phyloP scores from a whole-genome alignment of 2,797 vertebrate species.

The Hydrocynus forskahlii region DNA sequence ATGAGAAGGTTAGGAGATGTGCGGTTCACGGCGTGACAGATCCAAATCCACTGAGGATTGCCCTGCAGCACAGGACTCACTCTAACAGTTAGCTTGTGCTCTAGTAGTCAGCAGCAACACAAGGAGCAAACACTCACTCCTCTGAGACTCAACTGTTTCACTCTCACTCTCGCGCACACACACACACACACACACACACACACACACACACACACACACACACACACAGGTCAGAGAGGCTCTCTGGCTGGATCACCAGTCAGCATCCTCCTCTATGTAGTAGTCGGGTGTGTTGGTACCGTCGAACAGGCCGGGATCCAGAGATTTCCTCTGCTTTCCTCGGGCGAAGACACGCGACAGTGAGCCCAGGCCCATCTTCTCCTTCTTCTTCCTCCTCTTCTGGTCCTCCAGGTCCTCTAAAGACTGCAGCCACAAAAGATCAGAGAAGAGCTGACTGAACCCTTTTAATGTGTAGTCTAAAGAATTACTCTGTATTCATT shows the following conservation, averaged over 20 bases:
- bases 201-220: constrained; percentile 39
- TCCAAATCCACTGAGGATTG: constrained; percentile 24
- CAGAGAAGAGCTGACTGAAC: constrained; percentile 39
- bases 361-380: constrained; percentile 97
- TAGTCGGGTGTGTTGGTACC: constrained; percentile 96
- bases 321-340: constrained; percentile 96
- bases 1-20: constrained; percentile 40
- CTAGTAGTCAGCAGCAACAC: constrained; percentile 49
- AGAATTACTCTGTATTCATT: no score
- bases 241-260: constrained; percentile 87
- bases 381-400: constrained; percentile 99
- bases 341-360: constrained; percentile 96
- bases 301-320: constrained; percentile 96
- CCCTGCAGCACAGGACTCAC: constrained; percentile 20
- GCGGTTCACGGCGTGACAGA: constrained; percentile 3
- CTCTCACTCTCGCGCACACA: constrained; percentile 2
- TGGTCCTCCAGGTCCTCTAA: constrained; percentile 99
- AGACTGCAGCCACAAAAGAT: constrained; percentile 78
- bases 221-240: constrained; percentile 50
- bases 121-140: constrained; percentile 51
- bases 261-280: constrained; percentile 99
- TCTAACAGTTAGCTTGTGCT: constrained; percentile 50
- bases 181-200: constrained; percentile 28
- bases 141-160: constrained; percentile 11
- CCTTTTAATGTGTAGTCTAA: not conserved